Conservation (phyloP, 2,797 vertebrate species). For the Agapornis canus region DNA sequence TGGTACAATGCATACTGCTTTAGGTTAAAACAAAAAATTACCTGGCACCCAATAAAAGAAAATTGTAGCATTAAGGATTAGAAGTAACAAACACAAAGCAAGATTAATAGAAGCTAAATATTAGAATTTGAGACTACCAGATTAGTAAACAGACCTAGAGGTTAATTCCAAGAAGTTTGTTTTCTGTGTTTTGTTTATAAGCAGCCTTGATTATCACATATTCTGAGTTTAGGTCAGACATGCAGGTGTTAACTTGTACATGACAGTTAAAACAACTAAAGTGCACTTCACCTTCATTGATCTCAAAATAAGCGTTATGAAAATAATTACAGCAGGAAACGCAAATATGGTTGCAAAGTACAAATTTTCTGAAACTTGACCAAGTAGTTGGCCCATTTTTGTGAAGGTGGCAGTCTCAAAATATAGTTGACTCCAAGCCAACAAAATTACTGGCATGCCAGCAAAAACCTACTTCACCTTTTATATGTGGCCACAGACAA, state of each 20-base stretch:
- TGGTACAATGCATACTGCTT: neutral
- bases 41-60: constrained; percentile 44
- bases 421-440: neutral
- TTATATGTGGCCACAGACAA: neutral
- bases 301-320: neutral
- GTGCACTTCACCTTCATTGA: neutral
- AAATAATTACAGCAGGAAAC: neutral
- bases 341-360: neutral
- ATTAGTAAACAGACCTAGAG: constrained; percentile 51
- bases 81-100: constrained; percentile 28
- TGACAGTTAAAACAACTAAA: neutral
- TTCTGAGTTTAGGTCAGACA: constrained; percentile 8
- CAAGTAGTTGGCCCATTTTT: neutral
- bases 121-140: constrained; percentile 17
- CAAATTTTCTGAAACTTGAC: neutral
- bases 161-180: constrained; percentile 35
- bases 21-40: constrained; percentile 20
- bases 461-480: neutral
- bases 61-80: neutral
- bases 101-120: constrained; percentile 38
- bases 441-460: neutral
- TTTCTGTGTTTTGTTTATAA: constrained; percentile 34
- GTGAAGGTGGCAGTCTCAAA: neutral
- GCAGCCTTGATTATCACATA: neutral
- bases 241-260: constrained; percentile 20